These are phyloP conservation scores for Synergus laeviventris DNA, from an alignment of 2,888 invertebrate species.

Conservation along the genomic window DNA sequence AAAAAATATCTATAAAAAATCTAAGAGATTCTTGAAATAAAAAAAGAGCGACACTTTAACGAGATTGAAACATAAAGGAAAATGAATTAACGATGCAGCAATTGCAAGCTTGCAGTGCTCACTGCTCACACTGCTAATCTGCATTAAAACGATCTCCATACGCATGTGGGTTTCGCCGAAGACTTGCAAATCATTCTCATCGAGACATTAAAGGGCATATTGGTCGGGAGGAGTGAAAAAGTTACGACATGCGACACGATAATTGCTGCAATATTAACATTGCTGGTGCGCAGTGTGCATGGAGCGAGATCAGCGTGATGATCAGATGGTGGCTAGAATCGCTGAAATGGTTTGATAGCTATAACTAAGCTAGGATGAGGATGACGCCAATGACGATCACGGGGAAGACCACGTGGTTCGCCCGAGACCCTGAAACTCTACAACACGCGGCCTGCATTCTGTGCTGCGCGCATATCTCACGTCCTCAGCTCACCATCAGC, in stretches of 20 bases:
- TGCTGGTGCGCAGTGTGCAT: background rate
- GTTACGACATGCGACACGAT: background rate
- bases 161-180: background rate
- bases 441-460: background rate
- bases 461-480: background rate
- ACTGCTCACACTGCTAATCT: background rate
- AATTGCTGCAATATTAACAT: slow-evolving; percentile 8
- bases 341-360: background rate
- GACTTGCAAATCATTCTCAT: background rate
- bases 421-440: slow-evolving; percentile 45
- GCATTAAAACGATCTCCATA: background rate
- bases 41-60: background rate
- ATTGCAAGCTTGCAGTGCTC: background rate
- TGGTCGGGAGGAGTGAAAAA: background rate
- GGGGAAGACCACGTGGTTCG: slow-evolving; percentile 35
- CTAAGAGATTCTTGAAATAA: background rate
- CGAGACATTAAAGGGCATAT: background rate
- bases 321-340: background rate
- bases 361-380: background rate
- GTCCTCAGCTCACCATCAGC: background rate
- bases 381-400: slow-evolving; percentile 17
- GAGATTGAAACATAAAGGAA: background rate
- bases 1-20: background rate
- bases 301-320: background rate
- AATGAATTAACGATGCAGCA: background rate